Evolutionary conservation across 2,113 vertebrate species (phyloP).

Genomic region (Trinectes maculatus): DNA sequence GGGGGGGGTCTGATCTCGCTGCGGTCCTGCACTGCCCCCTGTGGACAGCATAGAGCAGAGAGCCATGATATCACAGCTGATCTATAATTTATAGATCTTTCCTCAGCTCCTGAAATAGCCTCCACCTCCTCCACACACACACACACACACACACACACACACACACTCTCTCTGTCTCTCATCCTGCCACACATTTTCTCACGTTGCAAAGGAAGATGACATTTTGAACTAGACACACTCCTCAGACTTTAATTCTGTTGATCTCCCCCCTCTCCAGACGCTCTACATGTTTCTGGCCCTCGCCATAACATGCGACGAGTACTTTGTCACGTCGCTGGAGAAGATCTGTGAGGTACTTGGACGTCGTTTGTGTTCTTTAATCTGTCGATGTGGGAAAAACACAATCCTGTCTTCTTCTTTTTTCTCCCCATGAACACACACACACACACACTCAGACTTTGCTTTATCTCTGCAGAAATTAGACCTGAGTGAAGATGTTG

Average conservation of each 20-base stretch:
- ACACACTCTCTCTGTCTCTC: too few species aligned
- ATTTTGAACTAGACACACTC: accelerated
- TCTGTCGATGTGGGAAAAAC: background rate
- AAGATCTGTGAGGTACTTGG: conserved; percentile 94
- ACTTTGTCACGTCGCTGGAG: conserved; percentile 95
- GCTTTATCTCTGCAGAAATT: conserved; percentile 84
- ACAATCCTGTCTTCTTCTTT: background rate
- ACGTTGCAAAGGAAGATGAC: background rate
- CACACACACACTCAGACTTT: background rate
- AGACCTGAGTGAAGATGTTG: conserved; percentile 96
- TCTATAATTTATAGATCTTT: conserved; percentile 72
- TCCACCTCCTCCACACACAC: background rate
- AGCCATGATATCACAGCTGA: conserved; percentile 60
- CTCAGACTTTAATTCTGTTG: background rate
- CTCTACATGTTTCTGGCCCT: conserved; percentile 99
- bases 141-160: conserved; percentile 8
- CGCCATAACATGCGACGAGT: conserved; percentile 96
- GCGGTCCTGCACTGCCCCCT: conserved; percentile 75
- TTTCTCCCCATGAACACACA: background rate
- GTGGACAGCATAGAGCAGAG: conserved; percentile 69
- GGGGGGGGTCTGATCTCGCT: background rate
- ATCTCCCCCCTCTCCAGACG: conserved; percentile 74
- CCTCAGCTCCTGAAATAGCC: conserved; percentile 48
- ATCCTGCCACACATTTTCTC: too few species aligned
- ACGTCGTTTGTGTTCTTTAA: background rate